Evolutionary conservation across 2,797 vertebrate species (phyloP), one percentile per base, ranked within the genome.

Genomic region (Cephalopachus bancanus): DNA sequence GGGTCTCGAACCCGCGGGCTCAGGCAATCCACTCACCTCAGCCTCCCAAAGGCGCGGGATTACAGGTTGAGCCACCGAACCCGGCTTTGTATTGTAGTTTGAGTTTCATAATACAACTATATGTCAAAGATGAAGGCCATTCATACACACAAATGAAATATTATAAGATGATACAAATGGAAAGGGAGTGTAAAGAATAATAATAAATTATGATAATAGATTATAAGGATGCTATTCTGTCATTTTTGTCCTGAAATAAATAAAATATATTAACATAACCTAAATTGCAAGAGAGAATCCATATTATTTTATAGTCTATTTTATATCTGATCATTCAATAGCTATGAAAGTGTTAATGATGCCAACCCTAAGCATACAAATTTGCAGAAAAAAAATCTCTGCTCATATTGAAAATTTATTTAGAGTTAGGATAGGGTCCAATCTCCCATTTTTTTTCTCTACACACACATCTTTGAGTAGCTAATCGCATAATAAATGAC

Each of bases 311-410:
- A 44, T 28, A 28, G 37, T 44, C 17, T 26, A 10, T n/a, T 85
- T 90, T 64, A 59, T 88, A 93, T 51, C 22, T 79, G 11, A 64
- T 51, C 51, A 55, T 60, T 72, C n/a, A 57, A 76, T 74, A 91
- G n/a, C 53, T 94, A n/a, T 75, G 16, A 94, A 95, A 95, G 3
- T 67, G 8, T 33, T 69, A 10, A 76, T 80, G 49, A 84, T 67
- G 3, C 5, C 49, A 92, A 37, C 0, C 2, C 49, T 57, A 87
- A 44, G 14, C 11, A 92, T 14, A 11, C 1, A 85, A 81, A 91
- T n/a, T 69, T 89, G 3, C 30, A 59, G 28, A 86, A 81, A 53
- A 11, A 53, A 94, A 93, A 75, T 84, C 37, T 85, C 51, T 93
- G 44, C 51, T 75, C 55, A 76, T 24, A 75, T 7, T 69, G 11